These are phyloP conservation scores for Eurytoma adleriae DNA, from an alignment of 2,888 invertebrate species.

Conservation along the genomic window DNA sequence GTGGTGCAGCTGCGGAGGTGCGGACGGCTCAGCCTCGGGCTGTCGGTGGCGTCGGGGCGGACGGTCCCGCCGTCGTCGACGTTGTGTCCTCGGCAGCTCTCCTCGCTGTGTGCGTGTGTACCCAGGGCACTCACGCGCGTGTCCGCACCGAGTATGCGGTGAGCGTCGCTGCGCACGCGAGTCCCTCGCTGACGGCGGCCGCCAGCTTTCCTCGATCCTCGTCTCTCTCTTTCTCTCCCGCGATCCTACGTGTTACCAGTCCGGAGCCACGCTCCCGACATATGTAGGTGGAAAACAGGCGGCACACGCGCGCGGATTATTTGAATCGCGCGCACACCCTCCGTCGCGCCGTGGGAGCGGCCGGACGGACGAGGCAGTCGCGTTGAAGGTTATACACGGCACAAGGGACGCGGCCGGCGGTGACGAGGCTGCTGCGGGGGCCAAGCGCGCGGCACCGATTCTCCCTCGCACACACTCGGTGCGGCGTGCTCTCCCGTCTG, in stretches of 20 bases:
- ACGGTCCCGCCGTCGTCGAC: conserved; percentile 33
- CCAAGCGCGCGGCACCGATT: not conserved
- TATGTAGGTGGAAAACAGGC: not conserved
- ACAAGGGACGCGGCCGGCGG: no score
- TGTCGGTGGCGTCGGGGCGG: conserved; percentile 10
- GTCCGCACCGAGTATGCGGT: not conserved
- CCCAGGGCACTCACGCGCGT: not conserved
- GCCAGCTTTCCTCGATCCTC: not conserved
- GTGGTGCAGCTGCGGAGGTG: not conserved
- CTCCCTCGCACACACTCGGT: not conserved
- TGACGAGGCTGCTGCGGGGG: not conserved
- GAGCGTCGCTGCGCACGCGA: conserved; percentile 1
- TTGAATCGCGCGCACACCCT: not conserved
- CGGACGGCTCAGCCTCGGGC: not conserved
- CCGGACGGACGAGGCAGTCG: no score
- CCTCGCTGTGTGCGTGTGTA: conserved; percentile 17
- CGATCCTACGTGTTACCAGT: not conserved
- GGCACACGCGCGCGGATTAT: not conserved
- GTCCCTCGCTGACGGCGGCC: not conserved
- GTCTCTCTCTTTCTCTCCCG: no score
- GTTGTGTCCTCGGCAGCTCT: conserved; percentile 20
- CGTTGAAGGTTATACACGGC: no score
- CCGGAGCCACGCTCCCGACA: not conserved
- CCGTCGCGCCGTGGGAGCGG: no score
- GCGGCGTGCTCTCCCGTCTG: not conserved